phyloP scores from a whole-genome alignment of 2,888 invertebrate species.

The Lampropteryx suffumata region DNA sequence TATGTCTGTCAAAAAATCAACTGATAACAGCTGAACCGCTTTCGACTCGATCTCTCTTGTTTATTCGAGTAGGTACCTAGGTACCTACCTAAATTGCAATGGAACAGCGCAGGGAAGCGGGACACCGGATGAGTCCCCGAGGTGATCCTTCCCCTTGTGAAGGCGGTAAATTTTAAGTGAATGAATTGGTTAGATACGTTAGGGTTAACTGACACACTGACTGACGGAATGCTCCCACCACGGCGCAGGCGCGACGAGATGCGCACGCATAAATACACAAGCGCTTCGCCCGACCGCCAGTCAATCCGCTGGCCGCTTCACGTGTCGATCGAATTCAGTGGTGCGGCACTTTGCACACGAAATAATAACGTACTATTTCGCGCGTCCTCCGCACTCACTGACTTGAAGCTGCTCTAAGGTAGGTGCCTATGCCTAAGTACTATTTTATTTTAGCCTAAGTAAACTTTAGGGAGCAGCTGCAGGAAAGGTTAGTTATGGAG shows the following conservation, averaged over 20 bases:
- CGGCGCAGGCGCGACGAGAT: slow-evolving; percentile 67
- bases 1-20: too few relatives aligned
- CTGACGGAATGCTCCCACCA: slow-evolving; percentile 57
- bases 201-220: slow-evolving; percentile 19
- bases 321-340: slow-evolving; percentile 52
- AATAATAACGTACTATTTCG: slow-evolving; percentile 45
- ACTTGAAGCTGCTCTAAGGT: slow-evolving; percentile 51
- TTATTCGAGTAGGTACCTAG: too few relatives aligned
- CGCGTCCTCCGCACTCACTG: slow-evolving; percentile 44
- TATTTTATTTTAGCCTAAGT: slow-evolving; percentile 9
- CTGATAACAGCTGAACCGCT: too few relatives aligned
- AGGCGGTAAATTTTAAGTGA: slow-evolving; percentile 27
- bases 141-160: slow-evolving; percentile 11
- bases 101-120: too few relatives aligned
- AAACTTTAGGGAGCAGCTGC: slow-evolving; percentile 1
- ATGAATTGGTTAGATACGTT: slow-evolving; percentile 47
- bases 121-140: slow-evolving; percentile 3
- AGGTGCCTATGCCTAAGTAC: slow-evolving; percentile 49
- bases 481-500: slow-evolving; percentile 26
- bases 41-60: too few relatives aligned
- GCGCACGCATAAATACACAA: slow-evolving; percentile 77
- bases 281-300: slow-evolving; percentile 62
- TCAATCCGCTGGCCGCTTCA: slow-evolving; percentile 63
- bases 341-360: slow-evolving; percentile 40
- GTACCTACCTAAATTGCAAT: too few relatives aligned